A percentile compares a stretch with the other conserved stretches of the same genome.
Conservation (phyloP, 92 coral and sea anemone genomes). For the Diadumene lineata region DNA sequence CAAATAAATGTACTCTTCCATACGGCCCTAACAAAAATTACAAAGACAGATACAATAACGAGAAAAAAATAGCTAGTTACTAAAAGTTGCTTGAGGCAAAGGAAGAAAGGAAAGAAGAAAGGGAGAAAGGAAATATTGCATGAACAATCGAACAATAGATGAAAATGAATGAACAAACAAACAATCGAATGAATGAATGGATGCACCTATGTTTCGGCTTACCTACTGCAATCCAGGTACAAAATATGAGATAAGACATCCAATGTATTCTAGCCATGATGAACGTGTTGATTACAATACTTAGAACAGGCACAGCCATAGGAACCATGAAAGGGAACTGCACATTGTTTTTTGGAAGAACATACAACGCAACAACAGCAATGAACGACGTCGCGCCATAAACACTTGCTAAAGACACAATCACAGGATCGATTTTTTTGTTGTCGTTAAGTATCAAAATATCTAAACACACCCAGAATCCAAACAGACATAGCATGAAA, state of each 20-base stretch:
- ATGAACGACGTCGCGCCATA: conserved; percentile 39
- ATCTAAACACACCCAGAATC: conserved; percentile 48
- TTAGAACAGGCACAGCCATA: conserved; percentile 63
- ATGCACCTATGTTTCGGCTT: conserved; percentile 27
- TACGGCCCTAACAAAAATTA: too few species aligned
- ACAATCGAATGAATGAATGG: background rate
- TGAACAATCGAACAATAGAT: too few species aligned
- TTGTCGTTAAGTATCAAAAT: conserved; percentile 24
- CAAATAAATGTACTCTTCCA: too few species aligned
- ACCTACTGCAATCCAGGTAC: conserved; percentile 78
- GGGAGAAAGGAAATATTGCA: background rate
- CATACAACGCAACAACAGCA: conserved; percentile 45
- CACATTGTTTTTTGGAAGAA: conserved; percentile 72
- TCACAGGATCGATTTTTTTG: conserved; percentile 27
- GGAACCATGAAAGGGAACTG: conserved; percentile 85
- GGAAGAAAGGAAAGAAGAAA: background rate
- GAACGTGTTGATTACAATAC: conserved; percentile 67
- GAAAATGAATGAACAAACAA: background rate
- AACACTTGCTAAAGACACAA: conserved; percentile 38
- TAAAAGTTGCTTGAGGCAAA: too few species aligned
- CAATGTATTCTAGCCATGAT: conserved; percentile 59
- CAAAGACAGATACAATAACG: too few species aligned
- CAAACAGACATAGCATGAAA: conserved; percentile 47
- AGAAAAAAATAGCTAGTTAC: too few species aligned
- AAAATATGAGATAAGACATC: conserved; percentile 62